A percentile compares a stretch with the other conserved stretches of the same genome.
These are phyloP conservation scores for Apodemia hepburni DNA, from an alignment of 2,888 invertebrate species.

Conservation along the genomic window DNA sequence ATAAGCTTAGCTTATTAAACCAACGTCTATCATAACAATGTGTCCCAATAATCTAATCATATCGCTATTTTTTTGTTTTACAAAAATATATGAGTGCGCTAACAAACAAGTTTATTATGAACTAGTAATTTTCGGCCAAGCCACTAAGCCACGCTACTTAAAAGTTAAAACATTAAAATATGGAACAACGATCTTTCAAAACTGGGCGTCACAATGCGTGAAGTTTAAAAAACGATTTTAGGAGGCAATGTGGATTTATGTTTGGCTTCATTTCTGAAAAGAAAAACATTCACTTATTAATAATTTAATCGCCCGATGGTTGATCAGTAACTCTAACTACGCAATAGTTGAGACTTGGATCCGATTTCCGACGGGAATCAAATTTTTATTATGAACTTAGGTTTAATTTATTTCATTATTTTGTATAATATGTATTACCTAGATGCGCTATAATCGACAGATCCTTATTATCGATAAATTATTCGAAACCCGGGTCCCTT, in stretches of 20 bases:
- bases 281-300: conserved; percentile 24
- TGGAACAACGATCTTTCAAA: conserved; percentile 28
- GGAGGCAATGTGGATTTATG: conserved; percentile 48
- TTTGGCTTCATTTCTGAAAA: conserved; percentile 74
- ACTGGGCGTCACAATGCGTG: conserved; percentile 67
- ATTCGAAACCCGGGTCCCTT: too few relatives aligned
- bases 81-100: conserved; percentile 10
- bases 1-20: conserved; percentile 7
- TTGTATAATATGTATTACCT: too few relatives aligned
- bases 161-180: conserved; percentile 28
- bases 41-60: conserved; percentile 8
- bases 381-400: too few relatives aligned
- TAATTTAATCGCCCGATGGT: too few relatives aligned
- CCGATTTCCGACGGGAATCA: too few relatives aligned
- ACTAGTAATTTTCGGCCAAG: conserved; percentile 5
- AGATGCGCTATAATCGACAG: too few relatives aligned
- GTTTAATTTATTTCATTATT: too few relatives aligned
- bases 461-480: too few relatives aligned
- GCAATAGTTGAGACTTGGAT: too few relatives aligned
- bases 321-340: too few relatives aligned
- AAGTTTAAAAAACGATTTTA: conserved; percentile 57
- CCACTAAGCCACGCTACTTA: conserved; percentile 7
- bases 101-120: conserved; percentile 8
- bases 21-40: conserved; percentile 1
- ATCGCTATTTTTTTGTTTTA: conserved; percentile 1